phyloP scores from a whole-genome alignment of 1,140 invertebrate species.

The Apis florea region DNA sequence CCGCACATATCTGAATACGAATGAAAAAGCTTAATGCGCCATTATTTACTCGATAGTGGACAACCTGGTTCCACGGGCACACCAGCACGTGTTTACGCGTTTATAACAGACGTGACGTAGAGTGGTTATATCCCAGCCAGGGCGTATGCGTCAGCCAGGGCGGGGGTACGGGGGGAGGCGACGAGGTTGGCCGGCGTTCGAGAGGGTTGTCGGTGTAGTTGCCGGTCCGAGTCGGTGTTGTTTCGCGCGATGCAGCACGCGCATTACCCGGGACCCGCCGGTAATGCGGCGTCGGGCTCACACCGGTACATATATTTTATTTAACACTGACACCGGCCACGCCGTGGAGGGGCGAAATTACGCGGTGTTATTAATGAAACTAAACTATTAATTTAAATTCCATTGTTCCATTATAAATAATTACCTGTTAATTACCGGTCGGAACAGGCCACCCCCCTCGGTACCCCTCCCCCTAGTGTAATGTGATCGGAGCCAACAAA shows the following conservation, averaged over 20 bases:
- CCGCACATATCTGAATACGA: conserved; percentile 64
- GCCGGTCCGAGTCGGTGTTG: conserved; percentile 66
- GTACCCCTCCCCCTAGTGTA: conserved; percentile 20
- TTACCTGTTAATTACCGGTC: conserved; percentile 78
- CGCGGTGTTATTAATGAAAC: conserved; percentile 79
- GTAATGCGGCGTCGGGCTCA: conserved; percentile 75
- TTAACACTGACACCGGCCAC: conserved; percentile 73
- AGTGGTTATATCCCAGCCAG: conserved; percentile 67
- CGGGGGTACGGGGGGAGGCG: conserved; percentile 11
- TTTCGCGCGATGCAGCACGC: conserved; percentile 75
- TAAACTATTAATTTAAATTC: conserved; percentile 81
- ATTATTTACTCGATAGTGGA: conserved; percentile 80
- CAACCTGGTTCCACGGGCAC: conserved; percentile 73
- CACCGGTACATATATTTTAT: conserved; percentile 78
- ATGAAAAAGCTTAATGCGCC: conserved; percentile 80
- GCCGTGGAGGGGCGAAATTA: conserved; percentile 69
- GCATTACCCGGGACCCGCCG: conserved; percentile 71
- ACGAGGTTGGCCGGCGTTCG: conserved; percentile 8
- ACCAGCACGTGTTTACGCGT: conserved; percentile 79
- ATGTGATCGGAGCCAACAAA: conserved; percentile 63
- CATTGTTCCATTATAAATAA: conserved; percentile 81
- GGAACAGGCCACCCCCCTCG: conserved; percentile 34
- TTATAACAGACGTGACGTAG: conserved; percentile 79
- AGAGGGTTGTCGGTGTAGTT: conserved; percentile 12
- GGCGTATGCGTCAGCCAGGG: conserved; percentile 41